Base-by-base conservation (phyloP, 1,140 invertebrate genomes). In the Parapsyche elsis region DNA sequence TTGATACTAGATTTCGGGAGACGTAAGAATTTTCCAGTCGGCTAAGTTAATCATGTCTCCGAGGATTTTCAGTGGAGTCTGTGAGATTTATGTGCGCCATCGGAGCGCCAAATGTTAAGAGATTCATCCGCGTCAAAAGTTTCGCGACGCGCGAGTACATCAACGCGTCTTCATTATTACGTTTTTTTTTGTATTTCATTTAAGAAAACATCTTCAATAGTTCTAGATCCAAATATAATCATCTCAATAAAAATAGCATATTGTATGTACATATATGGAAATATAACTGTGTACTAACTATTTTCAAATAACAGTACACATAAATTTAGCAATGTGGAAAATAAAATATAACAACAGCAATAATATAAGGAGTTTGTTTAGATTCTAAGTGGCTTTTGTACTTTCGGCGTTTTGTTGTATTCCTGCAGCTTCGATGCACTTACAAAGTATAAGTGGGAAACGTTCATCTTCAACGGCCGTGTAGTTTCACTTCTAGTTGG, bases 21-120 rank as follows among this genome's bases (percentile, higher is more conserved):
- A 67, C 24, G 14, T 5, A 23, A 19, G 64, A 67, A 67, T 67
- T 67, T 67, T 67, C 64, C 64, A 67, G 64, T 67, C 64, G 64
- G 64, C 64, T 67, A 67, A 67, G 64, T 67, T 67, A 67, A 67
- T 67, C 64, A 67, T 67, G 64, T 67, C 64, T 67, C 64, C 64
- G 64, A 67, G 64, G 64, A 67, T 67, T 67, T 67, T 67, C 23
- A 67, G 64, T 14, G 24, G 64, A 67, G 64, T 12, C 21, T 67
- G 9, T 4, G 64, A 67, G 64, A 67, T 67, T 67, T 67, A 67
- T 67, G 64, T 67, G 9, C 64, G 64, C 64, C 64, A 67, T 67
- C 24, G 23, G 64, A 67, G 24, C 64, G 64, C 64, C 64, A 67
- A 67, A 67, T 67, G 64, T 67, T 67, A 30, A 67, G 64, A 67